Conservation (phyloP, 2,888 invertebrate species). For the Tubulanus polymorphus region DNA sequence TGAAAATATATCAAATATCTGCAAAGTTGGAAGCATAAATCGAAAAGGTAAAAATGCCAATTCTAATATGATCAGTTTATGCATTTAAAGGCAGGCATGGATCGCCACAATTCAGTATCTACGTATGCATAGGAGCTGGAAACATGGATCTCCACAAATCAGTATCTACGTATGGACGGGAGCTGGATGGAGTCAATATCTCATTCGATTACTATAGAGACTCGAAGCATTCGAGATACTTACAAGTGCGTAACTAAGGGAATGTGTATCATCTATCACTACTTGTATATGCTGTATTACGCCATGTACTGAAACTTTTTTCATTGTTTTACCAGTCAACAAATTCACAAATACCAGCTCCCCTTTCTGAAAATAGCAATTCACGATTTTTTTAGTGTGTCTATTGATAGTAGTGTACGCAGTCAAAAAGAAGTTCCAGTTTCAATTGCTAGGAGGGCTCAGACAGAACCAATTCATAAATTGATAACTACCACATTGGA, state of each 20-base stretch:
- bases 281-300: slow-evolving; percentile 64
- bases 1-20: not conserved
- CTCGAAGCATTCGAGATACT: slow-evolving; percentile 4
- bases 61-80: too few species aligned
- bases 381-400: too few species aligned
- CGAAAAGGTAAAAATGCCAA: not conserved
- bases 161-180: slow-evolving; percentile 11
- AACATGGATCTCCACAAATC: too few species aligned
- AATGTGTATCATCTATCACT: slow-evolving; percentile 66
- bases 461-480: too few species aligned
- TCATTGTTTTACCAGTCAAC: slow-evolving; percentile 66
- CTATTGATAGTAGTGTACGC: too few species aligned
- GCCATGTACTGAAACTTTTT: slow-evolving; percentile 64
- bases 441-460: too few species aligned
- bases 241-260: slow-evolving; percentile 46
- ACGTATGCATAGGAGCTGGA: too few species aligned
- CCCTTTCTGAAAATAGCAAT: slow-evolving; percentile 56
- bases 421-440: too few species aligned
- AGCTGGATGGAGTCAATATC: not conserved
- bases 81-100: too few species aligned
- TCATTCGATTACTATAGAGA: not conserved
- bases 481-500: too few species aligned
- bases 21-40: not conserved
- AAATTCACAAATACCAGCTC: slow-evolving; percentile 68
- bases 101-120: too few species aligned